Base-by-base conservation (phyloP, 2,888 invertebrate genomes). In the Drosophila robusta region DNA sequence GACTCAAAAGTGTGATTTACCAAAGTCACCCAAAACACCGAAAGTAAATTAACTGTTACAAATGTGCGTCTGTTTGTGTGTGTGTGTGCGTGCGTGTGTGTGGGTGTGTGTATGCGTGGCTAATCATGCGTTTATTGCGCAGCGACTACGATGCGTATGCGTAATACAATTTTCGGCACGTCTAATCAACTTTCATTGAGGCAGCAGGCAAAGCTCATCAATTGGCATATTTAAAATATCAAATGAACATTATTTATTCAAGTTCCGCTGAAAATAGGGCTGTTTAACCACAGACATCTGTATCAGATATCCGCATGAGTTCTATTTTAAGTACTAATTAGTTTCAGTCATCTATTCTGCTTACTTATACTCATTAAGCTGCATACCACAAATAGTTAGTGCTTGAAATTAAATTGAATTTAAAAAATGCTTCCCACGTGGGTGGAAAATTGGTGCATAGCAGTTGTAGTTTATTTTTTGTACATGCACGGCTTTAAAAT, bases 1-100 rank as follows among this genome's bases (percentile, higher is more conserved):
- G 63, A 66, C 68, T 75, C 55, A 61, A 67, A 70, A 70, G 66
- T 77, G 77, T 64, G 76, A 86, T 78, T 83, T 74, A 64, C 70
- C 80, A 76, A 80, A 84, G 75, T 81, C 87, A 77, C 57, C 72
- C 63, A 62, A 75, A 81, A 78, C 75, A 78, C 57, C 56, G 66
- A 81, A 80, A 85, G 62, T 70, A 88, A 88, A 79, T 88, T 86
- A 88, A 80, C 80, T 83, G 80, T 75, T 78, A 80, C 75, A 80
- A 76, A 76, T 78, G 60, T 72, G 45, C 41, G 55, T 34, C 39
- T 49, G 39, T n/a, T 18, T 36, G 52, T 57, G 12, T 45, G 55
- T 14, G 45, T 49, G 36, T 45, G 22, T 45, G 36, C 57, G 52
- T 66, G 36, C 54, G 34, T 58, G 50, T 44, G 56, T 46, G 65